Evolutionary conservation across 2,888 invertebrate species (phyloP).

Genomic region (Hemaris fuciformis): DNA sequence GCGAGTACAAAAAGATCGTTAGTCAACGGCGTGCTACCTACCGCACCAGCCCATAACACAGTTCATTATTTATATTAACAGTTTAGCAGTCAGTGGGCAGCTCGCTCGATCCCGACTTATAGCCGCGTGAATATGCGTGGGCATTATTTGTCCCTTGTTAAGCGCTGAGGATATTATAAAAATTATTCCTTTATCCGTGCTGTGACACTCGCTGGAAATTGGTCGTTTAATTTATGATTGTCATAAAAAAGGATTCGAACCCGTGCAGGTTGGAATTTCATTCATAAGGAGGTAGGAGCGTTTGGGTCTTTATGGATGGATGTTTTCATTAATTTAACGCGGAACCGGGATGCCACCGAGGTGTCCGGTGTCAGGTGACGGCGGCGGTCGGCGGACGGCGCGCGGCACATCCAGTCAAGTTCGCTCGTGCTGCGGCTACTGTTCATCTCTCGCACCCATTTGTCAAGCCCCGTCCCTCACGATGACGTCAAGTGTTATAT

Average conservation of each 20-base stretch:
- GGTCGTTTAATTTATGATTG: constrained; percentile 77
- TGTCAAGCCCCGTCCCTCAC: constrained; percentile 26
- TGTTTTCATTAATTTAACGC: constrained; percentile 81
- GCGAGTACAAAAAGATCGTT: constrained; percentile 69
- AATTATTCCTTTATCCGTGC: constrained; percentile 80
- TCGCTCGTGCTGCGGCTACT: constrained; percentile 66
- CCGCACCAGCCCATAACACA: constrained; percentile 72
- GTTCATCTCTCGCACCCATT: constrained; percentile 38
- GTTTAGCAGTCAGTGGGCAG: constrained; percentile 78
- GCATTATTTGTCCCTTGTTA: constrained; percentile 81
- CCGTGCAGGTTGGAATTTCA: constrained; percentile 79
- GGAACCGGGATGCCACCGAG: constrained; percentile 67
- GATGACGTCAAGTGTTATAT: constrained; percentile 1
- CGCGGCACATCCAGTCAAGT: constrained; percentile 58
- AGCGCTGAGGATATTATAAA: constrained; percentile 81
- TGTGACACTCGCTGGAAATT: constrained; percentile 81
- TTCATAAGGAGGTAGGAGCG: constrained; percentile 80
- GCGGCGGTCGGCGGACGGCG: constrained; percentile 51
- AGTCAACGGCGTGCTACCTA: constrained; percentile 74
- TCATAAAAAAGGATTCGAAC: constrained; percentile 79
- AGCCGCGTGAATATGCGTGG: constrained; percentile 79
- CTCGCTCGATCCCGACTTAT: constrained; percentile 72
- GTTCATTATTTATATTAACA: constrained; percentile 82
- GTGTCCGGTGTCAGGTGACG: constrained; percentile 63
- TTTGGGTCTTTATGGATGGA: constrained; percentile 79